A percentile compares a stretch with the other conserved stretches of the same genome.
phyloP scores from a whole-genome alignment of 2,113 vertebrate genomes.

The Orcinus orca region DNA sequence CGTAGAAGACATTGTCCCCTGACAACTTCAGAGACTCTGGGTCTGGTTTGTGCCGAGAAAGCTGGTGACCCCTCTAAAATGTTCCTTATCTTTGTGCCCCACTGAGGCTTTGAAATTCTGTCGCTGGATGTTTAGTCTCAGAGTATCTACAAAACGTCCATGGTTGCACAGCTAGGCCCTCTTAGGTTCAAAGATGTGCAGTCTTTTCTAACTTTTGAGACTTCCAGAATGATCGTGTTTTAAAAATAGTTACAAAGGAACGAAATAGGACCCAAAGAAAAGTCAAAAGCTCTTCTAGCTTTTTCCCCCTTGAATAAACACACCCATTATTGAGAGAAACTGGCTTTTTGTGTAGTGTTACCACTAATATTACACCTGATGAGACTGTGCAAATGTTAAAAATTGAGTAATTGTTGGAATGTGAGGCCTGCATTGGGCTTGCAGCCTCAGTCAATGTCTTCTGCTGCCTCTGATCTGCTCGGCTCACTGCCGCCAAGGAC shows the following conservation, averaged over 20 bases:
- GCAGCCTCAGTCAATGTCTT: neutral
- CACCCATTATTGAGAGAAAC: neutral
- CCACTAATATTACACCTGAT: neutral
- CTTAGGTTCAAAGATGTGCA: neutral
- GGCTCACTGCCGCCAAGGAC: neutral
- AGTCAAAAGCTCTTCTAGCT: neutral
- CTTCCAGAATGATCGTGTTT: neutral
- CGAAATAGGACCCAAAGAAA: slow-evolving; percentile 6
- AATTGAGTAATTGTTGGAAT: neutral
- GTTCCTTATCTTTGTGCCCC: neutral
- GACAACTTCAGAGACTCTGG: neutral
- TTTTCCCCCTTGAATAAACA: neutral
- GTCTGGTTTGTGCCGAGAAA: neutral
- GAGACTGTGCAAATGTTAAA: neutral
- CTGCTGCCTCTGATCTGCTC: neutral
- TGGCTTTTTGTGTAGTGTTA: neutral
- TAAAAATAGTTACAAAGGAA: neutral
- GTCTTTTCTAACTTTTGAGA: neutral
- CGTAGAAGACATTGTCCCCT: neutral
- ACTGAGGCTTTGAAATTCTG: neutral
- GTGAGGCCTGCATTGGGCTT: neutral
- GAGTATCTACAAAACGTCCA: neutral
- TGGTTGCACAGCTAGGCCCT: neutral
- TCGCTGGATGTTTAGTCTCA: neutral
- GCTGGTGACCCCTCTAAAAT: neutral